A percentile compares a stretch with the other conserved stretches of the same genome.
Conservation (phyloP, 2,888 invertebrate genomes). For the Camptogramma bilineatum region DNA sequence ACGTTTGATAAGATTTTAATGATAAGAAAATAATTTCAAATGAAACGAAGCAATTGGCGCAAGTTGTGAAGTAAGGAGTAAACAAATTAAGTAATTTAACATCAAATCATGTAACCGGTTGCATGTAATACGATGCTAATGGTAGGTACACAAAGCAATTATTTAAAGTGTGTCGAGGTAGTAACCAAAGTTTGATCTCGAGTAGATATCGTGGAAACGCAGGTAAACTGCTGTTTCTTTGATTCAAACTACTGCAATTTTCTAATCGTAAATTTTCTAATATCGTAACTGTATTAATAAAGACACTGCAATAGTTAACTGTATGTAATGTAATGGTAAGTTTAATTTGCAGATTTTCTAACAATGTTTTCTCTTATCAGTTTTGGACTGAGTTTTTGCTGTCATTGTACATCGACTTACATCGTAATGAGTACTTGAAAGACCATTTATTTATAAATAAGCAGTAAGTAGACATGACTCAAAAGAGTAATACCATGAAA, state of each 20-base stretch:
- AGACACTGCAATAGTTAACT: too few species aligned
- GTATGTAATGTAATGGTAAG: too few species aligned
- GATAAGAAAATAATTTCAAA: neutral
- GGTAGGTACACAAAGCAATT: conserved; percentile 46
- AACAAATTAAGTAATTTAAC: conserved; percentile 35
- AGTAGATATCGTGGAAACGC: conserved; percentile 41
- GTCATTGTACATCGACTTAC: too few species aligned
- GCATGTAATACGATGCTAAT: conserved; percentile 47
- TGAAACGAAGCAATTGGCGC: neutral
- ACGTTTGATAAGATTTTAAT: neutral
- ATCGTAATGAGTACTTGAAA: too few species aligned
- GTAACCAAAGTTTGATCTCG: conserved; percentile 44
- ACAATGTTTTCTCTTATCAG: too few species aligned
- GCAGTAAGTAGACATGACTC: too few species aligned
- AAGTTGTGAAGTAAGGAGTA: conserved; percentile 11
- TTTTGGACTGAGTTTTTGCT: too few species aligned
- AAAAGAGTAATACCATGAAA: too few species aligned
- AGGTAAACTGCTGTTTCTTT: conserved; percentile 21
- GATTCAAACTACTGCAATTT: conserved; percentile 6
- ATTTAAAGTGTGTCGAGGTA: conserved; percentile 59
- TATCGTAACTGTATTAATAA: too few species aligned
- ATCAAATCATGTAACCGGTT: conserved; percentile 36
- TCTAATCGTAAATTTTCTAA: neutral
- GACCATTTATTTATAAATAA: too few species aligned
- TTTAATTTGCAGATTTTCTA: too few species aligned